A percentile compares a stretch with the other conserved stretches of the same genome.
Conservation (phyloP, 2,797 vertebrate species). For the Liparis tanakae region DNA sequence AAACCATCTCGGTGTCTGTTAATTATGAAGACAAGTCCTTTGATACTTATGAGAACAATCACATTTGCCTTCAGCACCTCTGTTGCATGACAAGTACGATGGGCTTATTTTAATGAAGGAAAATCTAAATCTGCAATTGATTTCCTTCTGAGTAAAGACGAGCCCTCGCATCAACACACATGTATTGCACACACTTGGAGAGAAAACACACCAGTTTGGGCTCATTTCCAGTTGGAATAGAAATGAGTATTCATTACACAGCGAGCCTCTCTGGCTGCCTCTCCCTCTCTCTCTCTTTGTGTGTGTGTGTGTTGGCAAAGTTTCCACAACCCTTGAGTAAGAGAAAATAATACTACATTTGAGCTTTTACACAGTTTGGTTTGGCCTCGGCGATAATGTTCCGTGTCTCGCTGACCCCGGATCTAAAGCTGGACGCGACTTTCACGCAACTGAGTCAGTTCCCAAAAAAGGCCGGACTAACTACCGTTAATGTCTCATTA, state of each 20-base stretch:
- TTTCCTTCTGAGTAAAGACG: constrained; percentile 62
- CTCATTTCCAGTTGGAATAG: constrained; percentile 68
- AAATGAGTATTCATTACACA: constrained; percentile 64
- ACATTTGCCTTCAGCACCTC: constrained; percentile 10
- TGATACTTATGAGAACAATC: neutral
- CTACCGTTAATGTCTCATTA: constrained; percentile 31
- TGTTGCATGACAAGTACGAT: constrained; percentile 49
- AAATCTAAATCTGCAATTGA: constrained; percentile 65
- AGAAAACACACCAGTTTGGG: constrained; percentile 46
- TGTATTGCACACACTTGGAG: constrained; percentile 28
- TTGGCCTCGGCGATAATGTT: constrained; percentile 67
- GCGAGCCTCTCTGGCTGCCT: constrained; percentile 29
- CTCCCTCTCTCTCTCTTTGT: constrained; percentile 13
- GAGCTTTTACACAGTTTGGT: constrained; percentile 63
- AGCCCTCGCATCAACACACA: constrained; percentile 39
- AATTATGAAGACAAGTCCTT: neutral
- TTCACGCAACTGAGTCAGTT: constrained; percentile 57
- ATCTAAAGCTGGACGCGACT: constrained; percentile 50
- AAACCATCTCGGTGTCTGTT: neutral
- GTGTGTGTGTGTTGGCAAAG: constrained; percentile 54
- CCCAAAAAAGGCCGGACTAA: constrained; percentile 36
- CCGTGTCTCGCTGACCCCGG: constrained; percentile 58
- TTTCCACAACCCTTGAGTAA: constrained; percentile 50
- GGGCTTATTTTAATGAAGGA: constrained; percentile 49
- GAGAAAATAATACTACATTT: constrained; percentile 66